phyloP scores from a whole-genome alignment of 2,888 invertebrate species.

The Tenthredo distinguenda region DNA sequence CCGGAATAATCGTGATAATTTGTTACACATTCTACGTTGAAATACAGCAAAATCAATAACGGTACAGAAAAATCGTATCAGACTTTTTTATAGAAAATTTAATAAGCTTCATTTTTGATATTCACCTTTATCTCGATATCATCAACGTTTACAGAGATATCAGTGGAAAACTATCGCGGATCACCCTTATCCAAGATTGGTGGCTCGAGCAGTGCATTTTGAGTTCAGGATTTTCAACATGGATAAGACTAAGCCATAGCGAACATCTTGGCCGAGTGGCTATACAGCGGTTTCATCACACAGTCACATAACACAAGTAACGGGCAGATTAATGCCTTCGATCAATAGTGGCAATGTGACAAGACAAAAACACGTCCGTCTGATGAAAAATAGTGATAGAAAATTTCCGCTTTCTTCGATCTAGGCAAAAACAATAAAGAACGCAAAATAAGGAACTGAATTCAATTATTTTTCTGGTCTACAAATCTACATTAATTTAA shows the following conservation, averaged over 20 bases:
- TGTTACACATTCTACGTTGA: background rate
- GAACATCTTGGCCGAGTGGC: no score
- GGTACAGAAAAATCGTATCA: background rate
- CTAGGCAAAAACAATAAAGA: background rate
- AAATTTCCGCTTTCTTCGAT: background rate
- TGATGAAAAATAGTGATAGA: background rate
- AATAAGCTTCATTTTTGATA: background rate
- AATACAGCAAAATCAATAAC: background rate
- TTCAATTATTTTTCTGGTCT: background rate
- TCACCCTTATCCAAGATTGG: background rate
- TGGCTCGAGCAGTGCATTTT: no score
- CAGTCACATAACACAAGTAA: background rate
- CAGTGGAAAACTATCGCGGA: background rate
- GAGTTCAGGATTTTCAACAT: no score
- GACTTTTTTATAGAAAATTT: background rate
- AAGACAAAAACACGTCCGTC: background rate
- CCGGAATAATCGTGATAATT: background rate
- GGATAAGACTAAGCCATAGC: no score
- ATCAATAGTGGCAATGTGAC: background rate
- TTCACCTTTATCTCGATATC: background rate
- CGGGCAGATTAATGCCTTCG: background rate
- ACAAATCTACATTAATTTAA: background rate
- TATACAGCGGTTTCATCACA: no score
- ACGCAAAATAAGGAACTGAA: background rate
- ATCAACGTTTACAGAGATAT: background rate